Evolutionary conservation across 2,113 vertebrate species (phyloP).

Genomic region (Microtus pennsylvanicus): DNA sequence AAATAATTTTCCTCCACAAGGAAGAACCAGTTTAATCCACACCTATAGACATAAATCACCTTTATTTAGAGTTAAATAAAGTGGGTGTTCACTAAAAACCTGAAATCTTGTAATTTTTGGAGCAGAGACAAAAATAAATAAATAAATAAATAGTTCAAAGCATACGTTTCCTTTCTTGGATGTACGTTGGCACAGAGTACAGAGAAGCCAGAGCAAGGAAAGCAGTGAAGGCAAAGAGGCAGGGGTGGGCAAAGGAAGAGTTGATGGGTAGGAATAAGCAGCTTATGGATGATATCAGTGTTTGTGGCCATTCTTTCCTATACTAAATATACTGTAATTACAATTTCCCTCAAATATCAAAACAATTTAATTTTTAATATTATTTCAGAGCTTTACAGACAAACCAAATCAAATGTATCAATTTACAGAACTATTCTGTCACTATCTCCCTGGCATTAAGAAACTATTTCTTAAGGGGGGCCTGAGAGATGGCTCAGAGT

Average conservation of each 20-base stretch:
- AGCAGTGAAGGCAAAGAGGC: not conserved
- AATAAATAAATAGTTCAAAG: not conserved
- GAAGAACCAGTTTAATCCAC: constrained; percentile 46
- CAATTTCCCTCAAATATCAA: not conserved
- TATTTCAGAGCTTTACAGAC: constrained; percentile 43
- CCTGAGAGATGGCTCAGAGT: too few species aligned
- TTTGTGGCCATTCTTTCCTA: not conserved
- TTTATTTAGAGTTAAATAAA: constrained; percentile 58
- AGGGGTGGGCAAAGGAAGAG: not conserved
- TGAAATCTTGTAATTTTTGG: constrained; percentile 33
- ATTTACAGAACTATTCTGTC: not conserved
- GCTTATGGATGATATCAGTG: not conserved
- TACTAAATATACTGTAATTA: not conserved
- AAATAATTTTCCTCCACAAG: not conserved
- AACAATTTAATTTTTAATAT: constrained; percentile 1
- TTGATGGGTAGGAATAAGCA: not conserved
- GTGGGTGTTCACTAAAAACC: constrained; percentile 20
- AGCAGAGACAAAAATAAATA: not conserved
- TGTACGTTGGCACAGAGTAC: not conserved
- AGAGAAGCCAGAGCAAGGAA: not conserved
- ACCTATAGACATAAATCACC: not conserved
- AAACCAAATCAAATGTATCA: constrained; percentile 40
- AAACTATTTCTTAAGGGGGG: not conserved
- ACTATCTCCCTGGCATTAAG: not conserved
- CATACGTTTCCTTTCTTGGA: not conserved